phyloP scores from a whole-genome alignment of 2,113 vertebrate genomes.

The Myiagra hebetior region DNA sequence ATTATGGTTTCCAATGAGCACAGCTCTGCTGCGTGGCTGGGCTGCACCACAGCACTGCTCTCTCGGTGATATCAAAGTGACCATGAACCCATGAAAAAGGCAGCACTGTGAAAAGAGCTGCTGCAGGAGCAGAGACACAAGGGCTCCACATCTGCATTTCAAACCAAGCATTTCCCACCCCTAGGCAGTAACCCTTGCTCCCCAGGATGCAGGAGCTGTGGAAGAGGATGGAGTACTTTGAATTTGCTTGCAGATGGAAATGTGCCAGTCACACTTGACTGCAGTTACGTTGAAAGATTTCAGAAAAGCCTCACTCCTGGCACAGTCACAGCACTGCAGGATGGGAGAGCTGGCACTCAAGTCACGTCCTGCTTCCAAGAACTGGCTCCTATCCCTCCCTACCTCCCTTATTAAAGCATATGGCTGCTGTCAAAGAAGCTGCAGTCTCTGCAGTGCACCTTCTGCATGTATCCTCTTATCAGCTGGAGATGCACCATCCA shows the following conservation, averaged over 20 bases:
- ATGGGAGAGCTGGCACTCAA: background rate
- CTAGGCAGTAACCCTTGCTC: background rate
- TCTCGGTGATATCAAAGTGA: background rate
- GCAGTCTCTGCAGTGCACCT: background rate
- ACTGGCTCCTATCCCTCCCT: background rate
- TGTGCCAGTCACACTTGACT: background rate
- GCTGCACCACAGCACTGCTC: background rate
- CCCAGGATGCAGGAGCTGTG: background rate
- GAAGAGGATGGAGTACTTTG: background rate
- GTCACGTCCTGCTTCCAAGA: background rate
- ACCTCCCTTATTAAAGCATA: background rate
- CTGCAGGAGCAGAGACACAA: background rate
- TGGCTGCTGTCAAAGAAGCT: background rate
- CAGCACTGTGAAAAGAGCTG: background rate
- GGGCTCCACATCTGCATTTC: background rate
- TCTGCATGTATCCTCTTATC: background rate
- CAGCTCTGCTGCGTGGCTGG: background rate
- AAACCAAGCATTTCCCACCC: background rate
- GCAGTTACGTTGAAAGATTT: background rate
- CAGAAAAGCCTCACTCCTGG: background rate
- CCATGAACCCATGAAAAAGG: background rate
- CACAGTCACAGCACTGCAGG: conserved; percentile 10
- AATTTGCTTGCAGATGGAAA: background rate
- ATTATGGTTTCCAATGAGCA: background rate
- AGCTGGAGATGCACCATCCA: background rate